Evolutionary conservation across 23 tunicate species (phyloP), one percentile per base, ranked within the genome.

Genomic region (Botrylloides violaceus): DNA sequence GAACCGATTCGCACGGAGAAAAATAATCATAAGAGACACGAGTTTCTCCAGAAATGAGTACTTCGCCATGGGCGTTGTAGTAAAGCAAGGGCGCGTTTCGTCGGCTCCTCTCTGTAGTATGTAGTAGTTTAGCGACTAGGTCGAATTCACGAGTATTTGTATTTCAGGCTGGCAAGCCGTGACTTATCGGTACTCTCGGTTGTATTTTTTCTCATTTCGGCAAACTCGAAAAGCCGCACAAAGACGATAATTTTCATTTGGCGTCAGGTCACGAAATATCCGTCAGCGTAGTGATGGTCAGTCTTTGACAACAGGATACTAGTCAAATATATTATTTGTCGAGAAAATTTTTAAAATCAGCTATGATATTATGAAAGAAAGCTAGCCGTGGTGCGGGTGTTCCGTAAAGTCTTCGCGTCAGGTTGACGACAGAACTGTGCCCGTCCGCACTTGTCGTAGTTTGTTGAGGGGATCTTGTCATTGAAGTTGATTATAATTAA

Each of bases 41-140:
- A 15, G 12, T 9, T 43, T 7, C 53, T 43, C 53, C 53, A 43
- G 15, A 43, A 43, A 15, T 15, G 53, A 43, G 53, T 43, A 43
- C 15, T 43, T 43, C 15, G 53, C 53, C 53, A 43, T 43, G 53
- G 53, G 53, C 53, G 53, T 43, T 43, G 53, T 43, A 43, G 53
- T 43, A 43, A 9, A 9, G 53, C 15, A 43, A 43, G 12, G 53
- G 53, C 53, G 53, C 53, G 53, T 15, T 43, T n/a, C n/a, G n/a
- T n/a, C n/a, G n/a, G n/a, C n/a, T n/a, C n/a, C n/a, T n/a, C n/a
- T n/a, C n/a, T n/a, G n/a, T n/a, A n/a, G n/a, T n/a, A n/a, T n/a
- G n/a, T n/a, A n/a, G n/a, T n/a, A n/a, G n/a, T n/a, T n/a, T n/a
- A n/a, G n/a, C n/a, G n/a, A n/a, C n/a, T n/a, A n/a, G n/a, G n/a